Evolutionary conservation across 2,888 invertebrate genomes (phyloP).

Genomic region (Hydropsyche betteni): DNA sequence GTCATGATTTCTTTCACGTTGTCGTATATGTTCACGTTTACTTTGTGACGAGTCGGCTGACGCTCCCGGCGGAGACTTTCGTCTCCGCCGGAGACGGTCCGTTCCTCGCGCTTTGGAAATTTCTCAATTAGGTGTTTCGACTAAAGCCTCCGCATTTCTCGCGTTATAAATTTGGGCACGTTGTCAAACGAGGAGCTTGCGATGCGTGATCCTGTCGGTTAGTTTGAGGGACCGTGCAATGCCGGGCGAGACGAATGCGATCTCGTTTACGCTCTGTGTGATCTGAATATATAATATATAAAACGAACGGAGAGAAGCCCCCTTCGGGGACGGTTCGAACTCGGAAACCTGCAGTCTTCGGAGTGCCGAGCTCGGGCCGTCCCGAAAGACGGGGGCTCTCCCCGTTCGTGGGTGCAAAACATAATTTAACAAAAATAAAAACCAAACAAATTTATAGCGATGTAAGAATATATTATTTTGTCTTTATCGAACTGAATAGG

Average conservation of each 20-base stretch:
- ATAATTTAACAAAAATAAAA: conserved; percentile 47
- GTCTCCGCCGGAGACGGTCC: too few species aligned
- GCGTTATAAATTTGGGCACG: too few species aligned
- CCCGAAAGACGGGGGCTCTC: conserved; percentile 35
- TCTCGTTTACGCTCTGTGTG: conserved; percentile 34
- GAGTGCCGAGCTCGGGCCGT: conserved; percentile 32
- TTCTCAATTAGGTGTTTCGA: not conserved
- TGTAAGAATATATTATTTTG: conserved; percentile 51
- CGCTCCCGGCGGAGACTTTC: too few species aligned
- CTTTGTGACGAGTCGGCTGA: too few species aligned
- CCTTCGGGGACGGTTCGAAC: not conserved
- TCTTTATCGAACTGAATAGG: conserved; percentile 51
- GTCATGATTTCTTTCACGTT: not conserved
- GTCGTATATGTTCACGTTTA: too few species aligned
- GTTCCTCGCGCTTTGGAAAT: too few species aligned
- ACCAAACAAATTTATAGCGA: conserved; percentile 49
- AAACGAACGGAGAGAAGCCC: not conserved
- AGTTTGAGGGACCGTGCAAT: conserved; percentile 37
- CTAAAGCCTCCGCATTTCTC: not conserved
- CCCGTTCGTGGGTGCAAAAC: conserved; percentile 39
- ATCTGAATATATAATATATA: conserved; percentile 47
- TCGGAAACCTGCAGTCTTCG: not conserved
- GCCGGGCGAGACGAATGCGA: conserved; percentile 13
- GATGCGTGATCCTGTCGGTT: not conserved
- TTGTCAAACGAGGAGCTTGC: too few species aligned